A percentile compares a stretch with the other conserved stretches of the same genome.
Evolutionary conservation across 1,140 invertebrate genomes (phyloP).

Genomic region (Tetramorium parvispinum): DNA sequence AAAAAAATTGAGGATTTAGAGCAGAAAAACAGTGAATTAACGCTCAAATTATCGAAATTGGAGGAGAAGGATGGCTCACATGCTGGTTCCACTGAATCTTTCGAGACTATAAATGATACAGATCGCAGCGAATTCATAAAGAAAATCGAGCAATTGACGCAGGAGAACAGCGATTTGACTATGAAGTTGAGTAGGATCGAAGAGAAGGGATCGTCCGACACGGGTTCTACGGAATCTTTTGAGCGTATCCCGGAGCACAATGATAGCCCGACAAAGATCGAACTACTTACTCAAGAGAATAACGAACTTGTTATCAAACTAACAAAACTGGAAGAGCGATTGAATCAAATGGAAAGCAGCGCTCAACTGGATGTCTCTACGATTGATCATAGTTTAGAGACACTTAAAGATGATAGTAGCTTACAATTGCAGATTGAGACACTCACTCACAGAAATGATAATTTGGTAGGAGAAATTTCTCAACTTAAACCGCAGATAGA

Average conservation of each 20-base stretch:
- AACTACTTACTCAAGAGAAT: conserved; percentile 88
- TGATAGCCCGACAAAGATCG: conserved; percentile 89
- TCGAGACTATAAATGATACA: conserved; percentile 76
- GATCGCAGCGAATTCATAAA: conserved; percentile 87
- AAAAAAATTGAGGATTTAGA: conserved; percentile 89
- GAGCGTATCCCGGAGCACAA: conserved; percentile 80
- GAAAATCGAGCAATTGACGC: conserved; percentile 88
- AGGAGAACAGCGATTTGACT: conserved; percentile 87
- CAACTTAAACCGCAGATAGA: conserved; percentile 63
- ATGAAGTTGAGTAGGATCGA: conserved; percentile 86
- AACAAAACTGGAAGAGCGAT: conserved; percentile 83
- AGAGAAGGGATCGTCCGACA: conserved; percentile 86
- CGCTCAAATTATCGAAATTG: conserved; percentile 72
- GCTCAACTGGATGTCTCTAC: conserved; percentile 8
- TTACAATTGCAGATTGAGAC: conserved; percentile 83
- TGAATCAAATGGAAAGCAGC: conserved; percentile 63
- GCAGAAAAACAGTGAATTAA: conserved; percentile 86
- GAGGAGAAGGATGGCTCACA: conserved; percentile 76
- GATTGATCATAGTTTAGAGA: conserved; percentile 28
- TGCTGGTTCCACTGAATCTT: conserved; percentile 78
- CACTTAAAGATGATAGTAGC: conserved; percentile 20
- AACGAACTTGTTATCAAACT: conserved; percentile 85
- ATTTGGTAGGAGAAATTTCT: conserved; percentile 70
- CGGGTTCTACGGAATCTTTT: conserved; percentile 84
- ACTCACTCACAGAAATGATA: conserved; percentile 82